Conservation (phyloP, 2,797 vertebrate species). For the Tauraco hartlaubi region DNA sequence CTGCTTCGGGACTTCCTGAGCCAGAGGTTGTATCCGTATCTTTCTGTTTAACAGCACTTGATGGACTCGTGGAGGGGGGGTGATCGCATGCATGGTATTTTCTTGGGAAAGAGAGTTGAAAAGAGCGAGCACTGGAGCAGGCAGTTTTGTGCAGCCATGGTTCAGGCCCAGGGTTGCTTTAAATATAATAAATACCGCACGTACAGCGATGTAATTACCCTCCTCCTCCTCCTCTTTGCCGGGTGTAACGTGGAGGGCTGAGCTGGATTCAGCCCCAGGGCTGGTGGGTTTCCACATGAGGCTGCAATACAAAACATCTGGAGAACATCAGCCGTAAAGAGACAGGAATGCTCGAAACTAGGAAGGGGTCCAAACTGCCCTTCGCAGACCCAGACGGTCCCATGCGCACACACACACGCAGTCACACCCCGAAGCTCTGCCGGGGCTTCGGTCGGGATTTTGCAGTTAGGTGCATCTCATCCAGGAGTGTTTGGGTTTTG, state of each 20-base stretch:
- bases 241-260: not conserved
- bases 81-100: not conserved
- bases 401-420: not conserved
- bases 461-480: not conserved
- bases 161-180: not conserved
- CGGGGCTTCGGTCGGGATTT: not conserved
- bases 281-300: slow-evolving; percentile 37
- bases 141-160: not conserved
- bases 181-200: not conserved
- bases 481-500: not conserved
- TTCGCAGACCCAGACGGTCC: not conserved
- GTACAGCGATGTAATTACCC: fast-evolving
- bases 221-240: not conserved
- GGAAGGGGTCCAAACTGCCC: not conserved
- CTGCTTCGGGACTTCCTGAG: slow-evolving; percentile 48
- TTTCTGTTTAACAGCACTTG: not conserved
- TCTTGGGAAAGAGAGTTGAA: not conserved
- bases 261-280: not conserved
- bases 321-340: slow-evolving; percentile 40
- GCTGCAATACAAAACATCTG: slow-evolving; percentile 54
- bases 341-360: slow-evolving; percentile 36
- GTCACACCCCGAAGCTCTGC: not conserved
- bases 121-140: not conserved
- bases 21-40: slow-evolving; percentile 26
- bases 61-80: not conserved